A percentile compares a stretch with the other conserved stretches of the same genome.
These are phyloP conservation scores for Trichonephila clavata DNA, from an alignment of 1,140 invertebrate species.

Conservation along the genomic window DNA sequence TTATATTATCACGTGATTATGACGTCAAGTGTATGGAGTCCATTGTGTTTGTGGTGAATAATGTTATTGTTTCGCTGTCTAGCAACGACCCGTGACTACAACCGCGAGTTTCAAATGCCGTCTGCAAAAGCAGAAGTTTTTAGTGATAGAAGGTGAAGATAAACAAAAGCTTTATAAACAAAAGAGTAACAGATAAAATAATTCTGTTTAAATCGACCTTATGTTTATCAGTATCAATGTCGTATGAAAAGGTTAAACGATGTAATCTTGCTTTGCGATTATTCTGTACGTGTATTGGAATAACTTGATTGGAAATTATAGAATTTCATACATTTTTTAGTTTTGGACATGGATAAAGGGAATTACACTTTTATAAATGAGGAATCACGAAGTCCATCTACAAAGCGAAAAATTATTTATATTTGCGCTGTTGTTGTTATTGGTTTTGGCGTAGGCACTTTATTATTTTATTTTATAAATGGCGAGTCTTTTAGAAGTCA, in stretches of 20 bases:
- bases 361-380: constrained; percentile 1
- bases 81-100: background rate
- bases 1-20: no score
- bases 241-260: background rate
- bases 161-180: background rate
- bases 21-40: no score
- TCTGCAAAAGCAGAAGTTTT: background rate
- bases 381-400: background rate
- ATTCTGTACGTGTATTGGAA: background rate
- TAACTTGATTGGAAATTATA: background rate
- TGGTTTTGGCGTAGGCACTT: constrained; percentile 5
- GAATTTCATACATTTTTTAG: background rate
- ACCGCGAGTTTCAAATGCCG: background rate
- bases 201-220: background rate
- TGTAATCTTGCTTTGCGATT: background rate
- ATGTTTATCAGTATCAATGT: background rate
- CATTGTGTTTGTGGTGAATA: no score
- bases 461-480: constrained; percentile 40
- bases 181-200: background rate
- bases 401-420: constrained; percentile 10
- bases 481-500: constrained; percentile 19
- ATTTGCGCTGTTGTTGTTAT: background rate
- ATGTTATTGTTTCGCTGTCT: background rate
- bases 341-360: background rate
- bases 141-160: background rate